Percentiles rank a stretch among this genome's conserved stretches.
Conservation (phyloP, 2,797 vertebrate species). For the Petrocephalus sullivani region DNA sequence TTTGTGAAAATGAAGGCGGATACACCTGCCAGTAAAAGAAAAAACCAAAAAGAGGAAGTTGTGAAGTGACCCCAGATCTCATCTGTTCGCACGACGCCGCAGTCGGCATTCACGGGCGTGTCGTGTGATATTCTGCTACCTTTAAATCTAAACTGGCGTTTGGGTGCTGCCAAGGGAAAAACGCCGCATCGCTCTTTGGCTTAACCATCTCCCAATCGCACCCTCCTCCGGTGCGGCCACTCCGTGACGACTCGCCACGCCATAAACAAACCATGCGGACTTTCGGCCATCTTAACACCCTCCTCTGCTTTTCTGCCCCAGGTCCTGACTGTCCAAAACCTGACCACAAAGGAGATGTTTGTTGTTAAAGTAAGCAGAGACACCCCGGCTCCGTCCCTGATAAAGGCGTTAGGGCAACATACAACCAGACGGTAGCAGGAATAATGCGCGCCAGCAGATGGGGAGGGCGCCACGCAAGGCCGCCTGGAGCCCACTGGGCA, state of each 20-base stretch:
- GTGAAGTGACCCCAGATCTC: background rate
- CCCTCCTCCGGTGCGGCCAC: background rate
- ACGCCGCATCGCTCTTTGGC: background rate
- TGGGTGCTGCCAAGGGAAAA: background rate
- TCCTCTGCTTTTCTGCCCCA: conserved; percentile 42
- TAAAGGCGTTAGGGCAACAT: background rate
- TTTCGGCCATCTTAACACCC: background rate
- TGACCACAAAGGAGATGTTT: conserved; percentile 79
- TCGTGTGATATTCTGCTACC: background rate
- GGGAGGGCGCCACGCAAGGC: background rate
- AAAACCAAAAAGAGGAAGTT: background rate
- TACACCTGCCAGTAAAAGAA: background rate
- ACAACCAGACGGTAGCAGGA: background rate
- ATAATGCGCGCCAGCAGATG: background rate
- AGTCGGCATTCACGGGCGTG: background rate
- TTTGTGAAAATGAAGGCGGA: background rate
- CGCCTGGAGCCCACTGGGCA: conserved; percentile 24
- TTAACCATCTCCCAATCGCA: background rate
- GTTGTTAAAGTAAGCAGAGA: conserved; percentile 81
- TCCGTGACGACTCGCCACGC: too few species aligned
- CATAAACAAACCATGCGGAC: background rate
- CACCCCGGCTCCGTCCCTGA: background rate
- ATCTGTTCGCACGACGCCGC: background rate
- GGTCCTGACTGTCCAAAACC: conserved; percentile 87
- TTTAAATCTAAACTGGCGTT: background rate